These are phyloP conservation scores for Orestias chungarensis DNA, from an alignment of 2,797 vertebrate genomes.

Conservation along the genomic window DNA sequence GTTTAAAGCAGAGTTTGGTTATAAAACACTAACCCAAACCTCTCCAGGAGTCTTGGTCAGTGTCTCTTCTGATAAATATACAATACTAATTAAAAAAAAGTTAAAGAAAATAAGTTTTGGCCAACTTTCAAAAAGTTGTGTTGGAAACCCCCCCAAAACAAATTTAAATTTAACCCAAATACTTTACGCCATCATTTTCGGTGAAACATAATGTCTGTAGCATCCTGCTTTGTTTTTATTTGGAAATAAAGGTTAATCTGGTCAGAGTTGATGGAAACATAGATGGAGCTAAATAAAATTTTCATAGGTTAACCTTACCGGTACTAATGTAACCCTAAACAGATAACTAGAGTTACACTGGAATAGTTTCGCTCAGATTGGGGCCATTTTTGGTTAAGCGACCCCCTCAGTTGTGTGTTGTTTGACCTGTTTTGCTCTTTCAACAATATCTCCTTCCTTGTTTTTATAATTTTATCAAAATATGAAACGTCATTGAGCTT, in stretches of 20 bases:
- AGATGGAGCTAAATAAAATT: background rate
- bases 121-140: background rate
- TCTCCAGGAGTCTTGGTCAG: background rate
- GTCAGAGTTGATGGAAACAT: background rate
- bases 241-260: background rate
- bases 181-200: background rate
- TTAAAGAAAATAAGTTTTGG: background rate
- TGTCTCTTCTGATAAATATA: background rate
- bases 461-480: no score
- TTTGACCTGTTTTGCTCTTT: constrained; percentile 9
- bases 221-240: background rate
- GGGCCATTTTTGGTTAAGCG: background rate
- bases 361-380: background rate
- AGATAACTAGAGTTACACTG: background rate
- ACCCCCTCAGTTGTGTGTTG: background rate
- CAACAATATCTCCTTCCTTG: constrained; percentile 3
- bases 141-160: no score
- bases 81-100: no score
- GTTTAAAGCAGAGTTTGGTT: background rate
- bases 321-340: background rate
- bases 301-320: background rate
- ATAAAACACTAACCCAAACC: background rate
- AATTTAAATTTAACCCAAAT: background rate
- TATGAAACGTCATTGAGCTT: no score
- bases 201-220: background rate